Percentiles rank a stretch among this genome's conserved stretches.
These are phyloP conservation scores for Parotia lawesii DNA, from an alignment of 2,113 vertebrate species.

Conservation along the genomic window DNA sequence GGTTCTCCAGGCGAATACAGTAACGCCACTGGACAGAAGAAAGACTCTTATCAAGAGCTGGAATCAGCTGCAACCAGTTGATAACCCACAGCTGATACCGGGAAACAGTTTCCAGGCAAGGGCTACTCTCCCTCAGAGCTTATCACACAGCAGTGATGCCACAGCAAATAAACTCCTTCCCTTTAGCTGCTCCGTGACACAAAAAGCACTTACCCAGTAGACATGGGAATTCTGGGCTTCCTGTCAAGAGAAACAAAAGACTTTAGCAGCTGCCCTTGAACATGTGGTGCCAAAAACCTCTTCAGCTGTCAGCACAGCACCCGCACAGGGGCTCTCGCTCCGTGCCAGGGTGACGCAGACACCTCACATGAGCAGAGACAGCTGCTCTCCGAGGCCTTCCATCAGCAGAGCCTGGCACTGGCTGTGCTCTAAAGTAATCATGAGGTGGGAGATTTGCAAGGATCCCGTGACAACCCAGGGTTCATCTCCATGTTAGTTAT, in stretches of 20 bases:
- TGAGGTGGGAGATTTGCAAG: not conserved
- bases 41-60: not conserved
- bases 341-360: not conserved
- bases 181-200: not conserved
- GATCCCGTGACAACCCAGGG: not conserved
- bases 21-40: constrained; percentile 86
- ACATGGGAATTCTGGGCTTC: constrained; percentile 97
- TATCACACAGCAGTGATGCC: not conserved
- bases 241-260: constrained; percentile 72
- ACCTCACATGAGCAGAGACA: not conserved
- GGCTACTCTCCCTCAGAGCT: not conserved
- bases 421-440: not conserved
- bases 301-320: constrained; percentile 21
- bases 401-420: not conserved
- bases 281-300: not conserved
- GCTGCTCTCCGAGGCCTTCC: not conserved
- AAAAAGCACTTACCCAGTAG: constrained; percentile 89
- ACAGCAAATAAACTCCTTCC: not conserved
- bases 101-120: not conserved
- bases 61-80: not conserved
- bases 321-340: not conserved
- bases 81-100: not conserved
- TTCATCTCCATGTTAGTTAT: not conserved
- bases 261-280: constrained; percentile 24
- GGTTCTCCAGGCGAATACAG: constrained; percentile 95